Percentiles rank a stretch among this genome's conserved stretches.
phyloP scores from a whole-genome alignment of 2,797 vertebrate genomes.

The Danionella dracula region DNA sequence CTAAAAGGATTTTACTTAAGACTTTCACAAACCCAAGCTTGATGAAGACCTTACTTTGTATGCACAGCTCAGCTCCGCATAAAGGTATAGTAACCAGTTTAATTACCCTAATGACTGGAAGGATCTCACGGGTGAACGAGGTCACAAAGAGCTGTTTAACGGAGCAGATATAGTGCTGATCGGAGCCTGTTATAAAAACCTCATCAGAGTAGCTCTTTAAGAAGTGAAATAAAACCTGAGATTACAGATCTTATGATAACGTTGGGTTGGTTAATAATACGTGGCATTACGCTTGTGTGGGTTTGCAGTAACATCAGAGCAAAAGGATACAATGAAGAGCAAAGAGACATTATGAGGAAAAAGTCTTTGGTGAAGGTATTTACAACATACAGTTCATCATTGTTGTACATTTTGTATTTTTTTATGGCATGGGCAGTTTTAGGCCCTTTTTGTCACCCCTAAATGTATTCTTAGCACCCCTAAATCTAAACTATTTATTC shows the following conservation, averaged over 20 bases:
- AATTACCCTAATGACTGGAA: conserved; percentile 27
- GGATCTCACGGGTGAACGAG: conserved; percentile 30
- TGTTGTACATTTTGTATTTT: too few species aligned
- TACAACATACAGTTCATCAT: too few species aligned
- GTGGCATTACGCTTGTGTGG: neutral
- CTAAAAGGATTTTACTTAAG: neutral
- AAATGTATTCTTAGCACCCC: too few species aligned
- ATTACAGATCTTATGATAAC: conserved; percentile 19
- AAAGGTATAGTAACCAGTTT: conserved; percentile 33
- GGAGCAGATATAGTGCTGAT: conserved; percentile 30
- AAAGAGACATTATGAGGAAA: too few species aligned
- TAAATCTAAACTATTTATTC: too few species aligned
- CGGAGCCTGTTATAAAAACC: conserved; percentile 15
- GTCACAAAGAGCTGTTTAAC: conserved; percentile 29
- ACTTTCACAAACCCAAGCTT: neutral
- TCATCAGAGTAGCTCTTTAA: neutral
- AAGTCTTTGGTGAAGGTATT: too few species aligned
- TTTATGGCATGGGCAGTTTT: too few species aligned
- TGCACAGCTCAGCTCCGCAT: conserved; percentile 16
- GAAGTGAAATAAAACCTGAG: conserved; percentile 7
- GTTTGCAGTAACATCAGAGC: neutral
- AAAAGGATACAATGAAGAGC: too few species aligned
- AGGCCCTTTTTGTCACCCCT: too few species aligned
- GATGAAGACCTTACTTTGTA: conserved; percentile 12
- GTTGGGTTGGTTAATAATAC: conserved; percentile 17